Conservation (phyloP, 1,140 invertebrate genomes). For the Forficula auricularia region DNA sequence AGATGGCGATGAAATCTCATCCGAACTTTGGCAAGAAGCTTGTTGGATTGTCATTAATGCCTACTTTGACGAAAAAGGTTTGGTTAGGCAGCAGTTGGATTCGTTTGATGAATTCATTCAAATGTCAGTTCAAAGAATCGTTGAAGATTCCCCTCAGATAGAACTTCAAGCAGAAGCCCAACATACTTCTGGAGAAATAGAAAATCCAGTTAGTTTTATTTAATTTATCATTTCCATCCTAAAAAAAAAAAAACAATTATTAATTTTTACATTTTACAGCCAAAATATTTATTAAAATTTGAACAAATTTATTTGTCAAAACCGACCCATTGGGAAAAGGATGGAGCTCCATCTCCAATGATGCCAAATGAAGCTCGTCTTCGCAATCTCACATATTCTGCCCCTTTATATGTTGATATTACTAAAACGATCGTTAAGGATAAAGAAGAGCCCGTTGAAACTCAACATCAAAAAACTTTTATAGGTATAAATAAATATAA, state of each 20-base stretch:
- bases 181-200: constrained; percentile 79
- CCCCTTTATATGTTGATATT: constrained; percentile 95
- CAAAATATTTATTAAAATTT: constrained; percentile 85
- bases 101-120: constrained; percentile 99
- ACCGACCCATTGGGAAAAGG: constrained; percentile 99
- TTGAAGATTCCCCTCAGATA: constrained; percentile 94
- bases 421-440: constrained; percentile 87
- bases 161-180: constrained; percentile 95
- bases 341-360: constrained; percentile 94
- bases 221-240: no score
- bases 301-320: constrained; percentile 98
- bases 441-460: constrained; percentile 78
- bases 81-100: constrained; percentile 95
- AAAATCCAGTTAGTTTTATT: constrained; percentile 51
- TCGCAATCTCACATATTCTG: constrained; percentile 82
- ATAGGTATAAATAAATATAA: constrained; percentile 54
- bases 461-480: constrained; percentile 91
- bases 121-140: constrained; percentile 97
- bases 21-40: constrained; percentile 97
- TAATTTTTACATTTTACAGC: constrained; percentile 30
- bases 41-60: constrained; percentile 99
- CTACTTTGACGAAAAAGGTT: constrained; percentile 97
- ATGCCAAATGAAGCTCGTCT: constrained; percentile 96
- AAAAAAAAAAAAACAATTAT: neutral
- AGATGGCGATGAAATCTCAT: constrained; percentile 76